Percentiles rank a stretch among this genome's conserved stretches.
Conservation (phyloP, 2,113 vertebrate genomes). For the Pteropus alecto region DNA sequence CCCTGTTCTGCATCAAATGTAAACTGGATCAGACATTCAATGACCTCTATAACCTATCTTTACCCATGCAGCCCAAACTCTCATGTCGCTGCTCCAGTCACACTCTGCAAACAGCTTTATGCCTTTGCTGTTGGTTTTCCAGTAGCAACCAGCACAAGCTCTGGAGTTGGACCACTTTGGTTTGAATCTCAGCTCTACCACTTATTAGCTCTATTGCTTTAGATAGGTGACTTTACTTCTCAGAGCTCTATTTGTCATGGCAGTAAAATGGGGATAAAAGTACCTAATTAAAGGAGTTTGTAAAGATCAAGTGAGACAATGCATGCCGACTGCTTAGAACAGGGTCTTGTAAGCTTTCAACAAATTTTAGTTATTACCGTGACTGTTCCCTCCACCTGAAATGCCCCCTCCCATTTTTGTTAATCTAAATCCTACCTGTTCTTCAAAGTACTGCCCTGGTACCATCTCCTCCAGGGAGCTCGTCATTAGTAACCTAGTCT, state of each 20-base stretch:
- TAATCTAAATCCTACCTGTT: neutral
- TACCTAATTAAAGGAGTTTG: neutral
- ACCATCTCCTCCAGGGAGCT: neutral
- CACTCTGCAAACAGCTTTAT: neutral
- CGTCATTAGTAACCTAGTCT: neutral
- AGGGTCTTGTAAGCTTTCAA: neutral
- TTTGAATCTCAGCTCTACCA: conserved; percentile 7
- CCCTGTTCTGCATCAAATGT: neutral
- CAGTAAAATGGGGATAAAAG: neutral
- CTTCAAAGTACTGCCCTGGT: neutral
- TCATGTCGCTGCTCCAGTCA: neutral
- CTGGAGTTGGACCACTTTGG: neutral
- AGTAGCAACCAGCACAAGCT: neutral
- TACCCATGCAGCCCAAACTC: neutral
- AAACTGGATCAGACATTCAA: neutral
- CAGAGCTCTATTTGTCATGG: neutral
- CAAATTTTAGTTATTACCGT: neutral
- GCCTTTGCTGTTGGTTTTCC: conserved; percentile 1
- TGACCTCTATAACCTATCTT: neutral
- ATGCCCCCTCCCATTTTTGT: neutral
- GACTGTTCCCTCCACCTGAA: neutral
- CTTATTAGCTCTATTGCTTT: conserved; percentile 6
- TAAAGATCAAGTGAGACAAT: conserved; percentile 8
- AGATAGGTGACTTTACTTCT: neutral
- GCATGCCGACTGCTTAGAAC: neutral